Evolutionary conservation across 2,797 vertebrate species (phyloP), one percentile per base, ranked within the genome.

Genomic region (Sorex maritimensis): DNA sequence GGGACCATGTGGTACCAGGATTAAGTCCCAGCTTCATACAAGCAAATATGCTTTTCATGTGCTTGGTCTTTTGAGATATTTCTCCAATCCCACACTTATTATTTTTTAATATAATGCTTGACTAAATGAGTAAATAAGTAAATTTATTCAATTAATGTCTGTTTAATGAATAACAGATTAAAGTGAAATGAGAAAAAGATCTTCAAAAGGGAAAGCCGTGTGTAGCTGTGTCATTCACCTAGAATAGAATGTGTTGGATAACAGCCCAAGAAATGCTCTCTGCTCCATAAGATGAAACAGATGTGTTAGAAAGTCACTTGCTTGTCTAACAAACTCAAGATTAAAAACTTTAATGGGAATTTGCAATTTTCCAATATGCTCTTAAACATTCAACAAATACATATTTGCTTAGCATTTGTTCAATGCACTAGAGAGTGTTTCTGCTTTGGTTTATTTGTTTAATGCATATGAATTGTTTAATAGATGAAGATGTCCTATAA

Each of bases 131-230:
- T 68, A 44, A 72, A 34, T 65, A 6, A 28, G 63, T 85, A 71
- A 26, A n/a, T 81, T 11, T 63, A 41, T 83, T 69, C 19, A 65
- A 19, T 81, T 28, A 73, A 30, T 58, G 11, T 61, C 67, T 49
- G 11, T 68, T 78, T 88, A 81, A 14, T 79, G 30, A 81, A 30
- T 78, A 79, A 24, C 26, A 92, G 81, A 69, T 69, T 58, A 52
- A 49, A 14, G 13, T 79, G 34, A 78, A 41, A 71, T 28, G 30
- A 55, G 41, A 92, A 68, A 92, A 74, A 34, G 26, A 38, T 5
- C 41, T 91, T 69, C 17, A 78, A 77, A 86, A 78, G 41, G 91
- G 41, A 68, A 49, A 13, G 21, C 4, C 11, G 24, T 4, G 12
- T 58, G 21, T 44, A 19, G 6, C n/a, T 90, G 41, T 91, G 24